Percentiles rank a stretch among this genome's conserved stretches.
Evolutionary conservation across 2,888 invertebrate genomes (phyloP).

Genomic region (Aporophyla nigra): DNA sequence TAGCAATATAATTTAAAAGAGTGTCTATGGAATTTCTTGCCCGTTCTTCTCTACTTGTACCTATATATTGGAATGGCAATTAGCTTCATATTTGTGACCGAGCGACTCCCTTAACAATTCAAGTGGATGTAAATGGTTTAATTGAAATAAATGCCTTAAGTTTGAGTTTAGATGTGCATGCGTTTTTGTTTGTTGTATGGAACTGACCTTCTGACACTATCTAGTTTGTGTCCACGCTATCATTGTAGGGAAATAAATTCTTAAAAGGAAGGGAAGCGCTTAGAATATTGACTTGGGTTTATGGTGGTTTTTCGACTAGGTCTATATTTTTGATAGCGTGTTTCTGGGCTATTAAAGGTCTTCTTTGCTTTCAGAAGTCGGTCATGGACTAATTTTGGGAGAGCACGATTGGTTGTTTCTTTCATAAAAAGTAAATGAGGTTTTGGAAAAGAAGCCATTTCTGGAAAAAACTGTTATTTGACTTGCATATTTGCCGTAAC

Average conservation of each 20-base stretch:
- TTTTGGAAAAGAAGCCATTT: background rate
- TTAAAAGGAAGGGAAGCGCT: constrained; percentile 43
- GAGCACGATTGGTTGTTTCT: constrained; percentile 4
- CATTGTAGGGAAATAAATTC: constrained; percentile 45
- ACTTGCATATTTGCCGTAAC: background rate
- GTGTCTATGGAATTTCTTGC: too few species aligned
- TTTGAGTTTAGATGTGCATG: background rate
- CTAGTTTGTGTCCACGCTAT: constrained; percentile 34
- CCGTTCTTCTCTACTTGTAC: too few species aligned
- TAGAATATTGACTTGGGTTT: constrained; percentile 37
- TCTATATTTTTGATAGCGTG: constrained; percentile 50
- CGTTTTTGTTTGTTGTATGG: background rate
- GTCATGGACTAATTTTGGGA: constrained; percentile 31
- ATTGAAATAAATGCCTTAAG: too few species aligned
- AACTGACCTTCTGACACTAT: background rate
- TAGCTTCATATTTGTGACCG: too few species aligned
- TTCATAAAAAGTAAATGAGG: background rate
- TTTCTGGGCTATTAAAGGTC: constrained; percentile 20
- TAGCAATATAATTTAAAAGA: too few species aligned
- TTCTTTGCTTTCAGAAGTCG: constrained; percentile 23
- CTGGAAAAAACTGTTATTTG: background rate
- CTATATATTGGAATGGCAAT: too few species aligned
- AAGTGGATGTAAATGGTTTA: too few species aligned
- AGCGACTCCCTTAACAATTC: too few species aligned
- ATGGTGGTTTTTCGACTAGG: constrained; percentile 7